Conservation (phyloP, 2,797 vertebrate genomes). For the Anguilla megastoma region DNA sequence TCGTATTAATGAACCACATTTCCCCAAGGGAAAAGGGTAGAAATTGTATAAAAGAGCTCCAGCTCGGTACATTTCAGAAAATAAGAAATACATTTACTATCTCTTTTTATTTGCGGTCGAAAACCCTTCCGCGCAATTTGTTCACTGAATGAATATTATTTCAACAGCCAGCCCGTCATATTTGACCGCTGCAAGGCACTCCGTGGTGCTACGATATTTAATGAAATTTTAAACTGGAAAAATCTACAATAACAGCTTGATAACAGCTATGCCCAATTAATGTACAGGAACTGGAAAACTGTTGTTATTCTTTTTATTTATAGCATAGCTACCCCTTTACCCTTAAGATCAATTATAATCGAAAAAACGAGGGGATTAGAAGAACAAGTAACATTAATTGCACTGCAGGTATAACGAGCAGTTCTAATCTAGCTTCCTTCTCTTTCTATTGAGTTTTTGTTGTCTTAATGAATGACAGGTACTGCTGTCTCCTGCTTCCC, state of each 20-base stretch:
- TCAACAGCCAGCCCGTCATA: constrained; percentile 17
- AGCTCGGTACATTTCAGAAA: neutral
- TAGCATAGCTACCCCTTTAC: constrained; percentile 43
- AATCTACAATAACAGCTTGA: constrained; percentile 27
- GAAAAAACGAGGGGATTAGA: constrained; percentile 67
- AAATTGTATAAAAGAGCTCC: neutral
- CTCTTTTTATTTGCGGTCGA: constrained; percentile 29
- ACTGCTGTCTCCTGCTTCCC: constrained; percentile 81
- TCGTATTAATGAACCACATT: neutral
- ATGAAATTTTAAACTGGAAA: constrained; percentile 25
- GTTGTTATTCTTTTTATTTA: constrained; percentile 37
- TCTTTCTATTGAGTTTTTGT: constrained; percentile 80
- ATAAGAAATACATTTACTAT: neutral
- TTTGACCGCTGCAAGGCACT: constrained; percentile 25
- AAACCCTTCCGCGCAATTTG: constrained; percentile 31
- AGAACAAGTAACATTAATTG: constrained; percentile 81
- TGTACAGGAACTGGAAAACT: constrained; percentile 20
- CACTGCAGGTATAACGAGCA: constrained; percentile 82
- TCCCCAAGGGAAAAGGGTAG: neutral
- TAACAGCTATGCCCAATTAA: constrained; percentile 36
- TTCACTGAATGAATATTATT: constrained; percentile 32
- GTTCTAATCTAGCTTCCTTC: constrained; percentile 75
- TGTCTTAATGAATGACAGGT: constrained; percentile 83
- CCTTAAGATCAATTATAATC: constrained; percentile 68
- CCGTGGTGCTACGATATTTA: constrained; percentile 27